phyloP scores from a whole-genome alignment of 2,113 vertebrate species.

The Sardina pilchardus region DNA sequence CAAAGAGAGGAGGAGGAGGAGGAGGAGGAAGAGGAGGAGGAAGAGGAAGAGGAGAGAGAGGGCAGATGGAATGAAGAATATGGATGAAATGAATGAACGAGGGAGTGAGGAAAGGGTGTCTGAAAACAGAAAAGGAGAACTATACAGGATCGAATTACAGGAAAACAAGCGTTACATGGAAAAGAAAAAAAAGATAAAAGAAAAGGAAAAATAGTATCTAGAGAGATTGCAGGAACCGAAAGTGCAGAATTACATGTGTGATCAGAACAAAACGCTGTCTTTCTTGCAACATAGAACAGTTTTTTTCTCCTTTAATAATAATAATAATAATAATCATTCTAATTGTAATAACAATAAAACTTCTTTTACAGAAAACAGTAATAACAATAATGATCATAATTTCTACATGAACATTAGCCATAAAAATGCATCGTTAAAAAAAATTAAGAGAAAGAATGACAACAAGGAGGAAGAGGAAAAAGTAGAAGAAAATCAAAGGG shows the following conservation, averaged over 20 bases:
- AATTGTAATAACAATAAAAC: slow-evolving; percentile 74
- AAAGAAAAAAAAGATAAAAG: slow-evolving; percentile 29
- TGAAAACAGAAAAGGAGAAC: slow-evolving; percentile 15
- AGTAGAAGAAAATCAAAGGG: slow-evolving; percentile 7
- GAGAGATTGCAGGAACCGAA: slow-evolving; percentile 62
- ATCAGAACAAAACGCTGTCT: slow-evolving; percentile 54
- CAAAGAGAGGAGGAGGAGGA: slow-evolving; percentile 17
- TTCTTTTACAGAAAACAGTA: slow-evolving; percentile 74
- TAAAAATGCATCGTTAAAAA: slow-evolving; percentile 67
- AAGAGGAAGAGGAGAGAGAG: slow-evolving; percentile 11
- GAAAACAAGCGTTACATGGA: background rate
- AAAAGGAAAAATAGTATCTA: slow-evolving; percentile 31
- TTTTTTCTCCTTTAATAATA: slow-evolving; percentile 58
- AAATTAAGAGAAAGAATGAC: slow-evolving; percentile 28
- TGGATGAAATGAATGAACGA: background rate
- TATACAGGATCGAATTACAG: slow-evolving; percentile 10
- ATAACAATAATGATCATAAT: slow-evolving; percentile 74
- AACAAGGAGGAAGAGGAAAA: background rate
- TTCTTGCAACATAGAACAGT: slow-evolving; percentile 70
- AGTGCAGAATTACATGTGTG: slow-evolving; percentile 73
- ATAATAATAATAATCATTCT: slow-evolving; percentile 58
- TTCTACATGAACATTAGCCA: slow-evolving; percentile 80
- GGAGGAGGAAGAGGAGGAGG: slow-evolving; percentile 40
- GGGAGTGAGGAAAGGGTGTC: background rate
- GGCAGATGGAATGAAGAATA: background rate